phyloP scores from a whole-genome alignment of 2,888 invertebrate species.

The Lasioglossum lativentre region DNA sequence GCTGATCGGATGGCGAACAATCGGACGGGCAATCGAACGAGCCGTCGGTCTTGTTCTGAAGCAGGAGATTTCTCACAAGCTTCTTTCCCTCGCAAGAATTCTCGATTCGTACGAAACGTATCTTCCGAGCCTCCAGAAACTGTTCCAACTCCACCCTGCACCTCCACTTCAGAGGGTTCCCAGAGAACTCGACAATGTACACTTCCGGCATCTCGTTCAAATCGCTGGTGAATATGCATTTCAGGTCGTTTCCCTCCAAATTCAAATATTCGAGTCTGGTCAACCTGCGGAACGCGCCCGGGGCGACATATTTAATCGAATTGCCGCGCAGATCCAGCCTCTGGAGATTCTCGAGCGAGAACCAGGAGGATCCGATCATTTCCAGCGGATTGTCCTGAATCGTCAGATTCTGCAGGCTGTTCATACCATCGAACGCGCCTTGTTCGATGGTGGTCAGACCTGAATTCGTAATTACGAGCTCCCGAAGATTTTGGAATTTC shows the following conservation, averaged over 20 bases:
- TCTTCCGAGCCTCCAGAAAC: conserved; percentile 71
- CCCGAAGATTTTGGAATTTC: conserved; percentile 68
- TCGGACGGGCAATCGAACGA: conserved; percentile 55
- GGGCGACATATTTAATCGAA: conserved; percentile 72
- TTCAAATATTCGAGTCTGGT: conserved; percentile 71
- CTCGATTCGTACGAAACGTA: conserved; percentile 63
- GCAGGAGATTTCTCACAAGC: conserved; percentile 59
- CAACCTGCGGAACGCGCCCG: conserved; percentile 68
- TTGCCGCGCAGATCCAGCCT: conserved; percentile 75
- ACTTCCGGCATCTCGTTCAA: conserved; percentile 70
- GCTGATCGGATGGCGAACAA: conserved; percentile 33
- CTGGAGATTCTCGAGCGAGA: conserved; percentile 65
- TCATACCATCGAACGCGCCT: conserved; percentile 68
- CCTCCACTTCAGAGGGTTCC: conserved; percentile 77
- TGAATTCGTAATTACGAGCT: conserved; percentile 73
- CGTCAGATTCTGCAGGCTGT: conserved; percentile 65
- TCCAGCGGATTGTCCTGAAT: conserved; percentile 74
- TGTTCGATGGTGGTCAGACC: conserved; percentile 68
- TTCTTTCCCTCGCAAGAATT: conserved; percentile 71
- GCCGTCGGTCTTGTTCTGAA: conserved; percentile 59
- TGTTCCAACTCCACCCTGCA: conserved; percentile 76
- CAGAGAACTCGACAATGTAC: conserved; percentile 71
- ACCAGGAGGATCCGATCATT: conserved; percentile 68
- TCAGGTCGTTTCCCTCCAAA: conserved; percentile 76
- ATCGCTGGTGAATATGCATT: conserved; percentile 76